A percentile compares a stretch with the other conserved stretches of the same genome.
Evolutionary conservation across 2,888 invertebrate species (phyloP).

Genomic region (Busseola fusca): DNA sequence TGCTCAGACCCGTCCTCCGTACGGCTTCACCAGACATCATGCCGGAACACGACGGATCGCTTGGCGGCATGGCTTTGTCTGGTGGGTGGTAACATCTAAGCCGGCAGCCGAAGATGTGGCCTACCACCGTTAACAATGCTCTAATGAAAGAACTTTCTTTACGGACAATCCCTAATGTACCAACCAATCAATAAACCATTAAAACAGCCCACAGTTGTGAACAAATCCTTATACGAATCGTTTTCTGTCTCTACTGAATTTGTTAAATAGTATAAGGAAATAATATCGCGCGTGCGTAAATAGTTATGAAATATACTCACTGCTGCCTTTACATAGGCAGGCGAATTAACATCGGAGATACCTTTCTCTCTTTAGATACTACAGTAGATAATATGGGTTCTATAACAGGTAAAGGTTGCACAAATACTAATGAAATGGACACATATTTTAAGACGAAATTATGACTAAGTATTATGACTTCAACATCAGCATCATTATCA

Average conservation of each 20-base stretch:
- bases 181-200: not conserved
- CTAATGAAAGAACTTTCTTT: conserved; percentile 4
- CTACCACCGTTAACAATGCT: not conserved
- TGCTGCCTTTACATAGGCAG: conserved; percentile 17
- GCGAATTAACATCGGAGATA: conserved; percentile 30
- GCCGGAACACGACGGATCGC: too few species aligned
- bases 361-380: conserved; percentile 30
- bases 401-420: not conserved
- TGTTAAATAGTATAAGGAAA: conserved; percentile 51
- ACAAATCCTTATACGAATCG: conserved; percentile 35
- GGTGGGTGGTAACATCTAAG: too few species aligned
- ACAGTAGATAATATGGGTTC: not conserved
- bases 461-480: not conserved
- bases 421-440: not conserved
- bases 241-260: conserved; percentile 33
- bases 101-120: too few species aligned
- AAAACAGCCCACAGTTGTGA: conserved; percentile 13
- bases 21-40: too few species aligned
- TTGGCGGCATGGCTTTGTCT: too few species aligned
- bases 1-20: too few species aligned
- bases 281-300: conserved; percentile 42
- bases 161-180: not conserved
- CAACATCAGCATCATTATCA: too few species aligned
- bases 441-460: not conserved
- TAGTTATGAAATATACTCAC: conserved; percentile 36